phyloP scores from a whole-genome alignment of 2,888 invertebrate genomes.

The Drosophila limbata region DNA sequence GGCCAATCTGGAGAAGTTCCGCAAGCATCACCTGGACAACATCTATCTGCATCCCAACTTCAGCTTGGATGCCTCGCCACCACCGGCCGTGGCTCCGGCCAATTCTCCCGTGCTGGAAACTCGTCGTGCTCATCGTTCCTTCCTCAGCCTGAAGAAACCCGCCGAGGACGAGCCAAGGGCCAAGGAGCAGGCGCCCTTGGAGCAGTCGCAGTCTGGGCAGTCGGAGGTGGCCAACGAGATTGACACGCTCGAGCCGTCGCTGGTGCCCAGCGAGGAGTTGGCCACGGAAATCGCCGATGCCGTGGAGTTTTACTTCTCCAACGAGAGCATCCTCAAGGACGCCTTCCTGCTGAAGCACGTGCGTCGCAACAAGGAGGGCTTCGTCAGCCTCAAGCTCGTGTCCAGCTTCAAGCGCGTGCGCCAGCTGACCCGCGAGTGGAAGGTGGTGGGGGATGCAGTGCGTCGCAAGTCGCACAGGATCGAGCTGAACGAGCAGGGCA shows the following conservation, averaged over 20 bases:
- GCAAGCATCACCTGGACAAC: constrained; percentile 81
- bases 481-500: constrained; percentile 95
- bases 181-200: constrained; percentile 8
- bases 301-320: constrained; percentile 98
- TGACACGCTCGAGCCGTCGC: constrained; percentile 82
- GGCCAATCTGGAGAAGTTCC: constrained; percentile 83
- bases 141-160: constrained; percentile 75
- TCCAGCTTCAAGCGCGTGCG: constrained; percentile 98
- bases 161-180: constrained; percentile 37
- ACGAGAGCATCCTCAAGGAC: constrained; percentile 97
- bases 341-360: constrained; percentile 98
- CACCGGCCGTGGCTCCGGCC: constrained; percentile 74
- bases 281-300: constrained; percentile 92
- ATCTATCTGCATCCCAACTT: constrained; percentile 83
- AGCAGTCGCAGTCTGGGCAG: constrained; percentile 11
- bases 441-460: constrained; percentile 95
- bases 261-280: constrained; percentile 90
- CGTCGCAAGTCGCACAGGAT: constrained; percentile 91
- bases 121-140: constrained; percentile 78
- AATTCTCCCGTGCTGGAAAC: constrained; percentile 71
- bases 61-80: constrained; percentile 70
- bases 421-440: constrained; percentile 96
- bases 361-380: constrained; percentile 97
- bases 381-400: constrained; percentile 96
- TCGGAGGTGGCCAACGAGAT: constrained; percentile 77